Base-by-base conservation (phyloP, 2,888 invertebrate species). In the Caenorhabditis sp. region DNA sequence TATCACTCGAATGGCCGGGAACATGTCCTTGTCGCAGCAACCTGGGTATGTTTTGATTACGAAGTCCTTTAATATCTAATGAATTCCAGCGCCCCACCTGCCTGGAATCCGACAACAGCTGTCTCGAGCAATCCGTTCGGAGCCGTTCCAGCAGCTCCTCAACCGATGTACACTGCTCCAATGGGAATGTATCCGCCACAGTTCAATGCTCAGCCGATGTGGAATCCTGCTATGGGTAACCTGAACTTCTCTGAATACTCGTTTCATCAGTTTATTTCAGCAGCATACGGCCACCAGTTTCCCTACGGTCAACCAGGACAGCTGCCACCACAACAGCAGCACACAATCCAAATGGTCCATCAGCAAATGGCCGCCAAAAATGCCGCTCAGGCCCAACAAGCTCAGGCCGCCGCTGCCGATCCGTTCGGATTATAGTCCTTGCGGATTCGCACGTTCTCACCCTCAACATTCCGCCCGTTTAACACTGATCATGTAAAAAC, bases 51-150 rank as follows among this genome's bases (percentile, higher is more conserved):
- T 40, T 18, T 20, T n/a, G n/a, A n/a, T n/a, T n/a, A n/a, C n/a
- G n/a, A n/a, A n/a, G n/a, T n/a, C n/a, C n/a, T n/a, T n/a, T n/a
- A n/a, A n/a, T n/a, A n/a, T n/a, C n/a, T 8, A 8, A 40, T 40
- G 5, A 40, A 37, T 56, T 64, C 24, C 32, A 77, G 56, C 8
- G 44, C 32, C 13, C 53, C 64, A 6, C 37, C 40, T 6, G 61
- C 53, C 0, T 81, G 81, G 81, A 81, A 77, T n/a, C 44, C 70
- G 0, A 50, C 81, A 4, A 44, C 74, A 2, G 80, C 68, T 3
- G 69, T 76, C n/a, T 69, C 78, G 13, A 82, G 65, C 22, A 82
- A 82, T 65, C 82, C 82, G 32, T 82, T 82, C 22, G 78, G 69
- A 28, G 74, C 72, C n/a, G 44, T 24, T 9, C 6, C 72, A 8